Evolutionary conservation across 2,113 vertebrate species (phyloP).

Genomic region (Natator depressus): DNA sequence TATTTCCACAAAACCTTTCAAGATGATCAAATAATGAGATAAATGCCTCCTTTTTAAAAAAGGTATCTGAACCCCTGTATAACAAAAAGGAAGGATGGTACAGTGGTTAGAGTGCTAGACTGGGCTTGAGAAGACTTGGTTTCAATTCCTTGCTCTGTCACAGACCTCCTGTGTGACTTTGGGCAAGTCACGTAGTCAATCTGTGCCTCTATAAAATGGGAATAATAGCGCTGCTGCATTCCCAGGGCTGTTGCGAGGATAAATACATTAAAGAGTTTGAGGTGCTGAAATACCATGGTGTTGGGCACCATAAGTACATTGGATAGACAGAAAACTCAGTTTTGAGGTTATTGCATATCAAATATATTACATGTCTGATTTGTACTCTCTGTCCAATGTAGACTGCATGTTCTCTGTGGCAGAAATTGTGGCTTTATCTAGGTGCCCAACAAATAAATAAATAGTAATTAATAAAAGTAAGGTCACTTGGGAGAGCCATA

Average conservation of each 20-base stretch:
- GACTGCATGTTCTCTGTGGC: background rate
- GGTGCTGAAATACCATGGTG: background rate
- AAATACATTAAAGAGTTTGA: background rate
- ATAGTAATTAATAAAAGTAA: background rate
- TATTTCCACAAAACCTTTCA: background rate
- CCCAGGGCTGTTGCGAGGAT: background rate
- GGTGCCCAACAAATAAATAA: background rate
- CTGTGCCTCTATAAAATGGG: background rate
- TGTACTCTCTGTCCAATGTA: background rate
- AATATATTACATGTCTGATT: background rate
- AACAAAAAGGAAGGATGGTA: background rate
- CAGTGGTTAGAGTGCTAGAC: background rate
- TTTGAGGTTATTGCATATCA: background rate
- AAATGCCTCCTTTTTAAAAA: background rate
- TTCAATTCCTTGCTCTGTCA: background rate
- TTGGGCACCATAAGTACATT: background rate
- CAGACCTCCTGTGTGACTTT: background rate
- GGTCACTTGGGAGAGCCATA: background rate
- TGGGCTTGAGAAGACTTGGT: background rate
- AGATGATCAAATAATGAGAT: background rate
- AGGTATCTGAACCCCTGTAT: background rate
- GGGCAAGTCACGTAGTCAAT: background rate
- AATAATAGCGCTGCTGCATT: background rate
- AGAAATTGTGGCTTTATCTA: background rate
- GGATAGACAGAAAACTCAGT: background rate